Evolutionary conservation across 2,888 invertebrate genomes (phyloP), one percentile per base, ranked within the genome.

Genomic region (Timema podura): DNA sequence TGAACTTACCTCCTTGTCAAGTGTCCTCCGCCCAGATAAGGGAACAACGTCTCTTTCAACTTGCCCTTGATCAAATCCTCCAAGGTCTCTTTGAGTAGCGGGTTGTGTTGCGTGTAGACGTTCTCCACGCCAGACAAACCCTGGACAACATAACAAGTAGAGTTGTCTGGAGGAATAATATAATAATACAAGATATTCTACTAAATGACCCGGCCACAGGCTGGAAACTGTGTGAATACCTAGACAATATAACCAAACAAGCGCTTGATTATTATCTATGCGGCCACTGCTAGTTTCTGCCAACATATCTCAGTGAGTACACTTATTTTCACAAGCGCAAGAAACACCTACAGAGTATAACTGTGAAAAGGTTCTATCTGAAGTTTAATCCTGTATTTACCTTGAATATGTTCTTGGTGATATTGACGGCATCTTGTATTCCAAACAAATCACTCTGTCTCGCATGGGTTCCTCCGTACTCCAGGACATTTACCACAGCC

Each of bases 21-120:
- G 73, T 81, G 81, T 70, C 79, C 78, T 65, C 84, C 83, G 59
- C 92, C 93, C 16, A 95, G 84, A 74, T 90, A 91, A 0, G 97
- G 98, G 82, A 92, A 98, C 6, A 88, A 82, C 72, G 90, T 89
- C 76, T 96, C 95, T 70, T 91, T 88, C n/a, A 98, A 85, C 77
- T 91, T 91, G 2, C 96, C 96, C 79, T 94, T 96, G 49, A 94
- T 87, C 0, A 97, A 83, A 79, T 96, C 95, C 77, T 98, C 98
- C 0, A 99, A 80, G 0, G 93, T 91, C 79, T 95, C 94, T 76
- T 91, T 90, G 7, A 99, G 82, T 45, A 96, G 84, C 0, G 99
- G 98, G n/a, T 91, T 91, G 82, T 99, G 99, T 79, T 99, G 99
- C 0, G 99, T 98, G 83, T 97, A 99, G 73, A 99, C 95, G 82